These are phyloP conservation scores for Channallabes apus DNA, from an alignment of 2,797 vertebrate species.

Conservation along the genomic window DNA sequence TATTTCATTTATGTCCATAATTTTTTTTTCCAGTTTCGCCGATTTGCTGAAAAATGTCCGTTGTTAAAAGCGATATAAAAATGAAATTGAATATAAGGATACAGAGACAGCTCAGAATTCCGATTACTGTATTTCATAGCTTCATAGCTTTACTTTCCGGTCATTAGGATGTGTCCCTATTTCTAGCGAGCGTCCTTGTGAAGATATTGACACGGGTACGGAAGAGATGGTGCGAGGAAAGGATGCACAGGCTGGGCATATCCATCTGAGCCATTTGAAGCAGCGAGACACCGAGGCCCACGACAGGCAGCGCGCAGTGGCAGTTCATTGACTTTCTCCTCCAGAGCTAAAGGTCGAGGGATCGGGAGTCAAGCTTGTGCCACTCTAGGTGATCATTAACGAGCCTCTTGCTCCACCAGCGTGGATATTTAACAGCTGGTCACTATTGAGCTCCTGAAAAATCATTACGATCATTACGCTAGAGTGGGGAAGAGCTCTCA, in stretches of 20 bases:
- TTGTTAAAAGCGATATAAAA: too few relatives aligned
- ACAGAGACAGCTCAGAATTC: too few relatives aligned
- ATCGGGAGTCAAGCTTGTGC: slow-evolving; percentile 67
- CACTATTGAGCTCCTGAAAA: slow-evolving; percentile 28
- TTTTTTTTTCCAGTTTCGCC: too few relatives aligned
- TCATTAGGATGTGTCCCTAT: slow-evolving; percentile 1
- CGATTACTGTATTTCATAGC: too few relatives aligned
- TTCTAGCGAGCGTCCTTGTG: neutral
- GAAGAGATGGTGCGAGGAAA: neutral
- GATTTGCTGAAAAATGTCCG: too few relatives aligned
- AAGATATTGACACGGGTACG: slow-evolving; percentile 41
- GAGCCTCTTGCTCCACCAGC: slow-evolving; percentile 68
- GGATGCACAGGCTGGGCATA: neutral
- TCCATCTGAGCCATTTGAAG: slow-evolving; percentile 45
- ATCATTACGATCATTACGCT: neutral
- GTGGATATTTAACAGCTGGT: slow-evolving; percentile 49
- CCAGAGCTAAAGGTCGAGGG: slow-evolving; percentile 77
- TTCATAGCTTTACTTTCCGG: neutral
- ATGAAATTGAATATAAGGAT: too few relatives aligned
- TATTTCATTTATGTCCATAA: too few relatives aligned
- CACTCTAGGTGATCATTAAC: slow-evolving; percentile 75
- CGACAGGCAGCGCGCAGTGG: slow-evolving; percentile 70
- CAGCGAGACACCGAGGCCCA: slow-evolving; percentile 47
- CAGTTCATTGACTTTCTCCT: slow-evolving; percentile 77
- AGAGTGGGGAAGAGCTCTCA: too few relatives aligned